Evolutionary conservation across 2,888 invertebrate genomes (phyloP), one percentile per base, ranked within the genome.

Genomic region (Lymantria dispar): DNA sequence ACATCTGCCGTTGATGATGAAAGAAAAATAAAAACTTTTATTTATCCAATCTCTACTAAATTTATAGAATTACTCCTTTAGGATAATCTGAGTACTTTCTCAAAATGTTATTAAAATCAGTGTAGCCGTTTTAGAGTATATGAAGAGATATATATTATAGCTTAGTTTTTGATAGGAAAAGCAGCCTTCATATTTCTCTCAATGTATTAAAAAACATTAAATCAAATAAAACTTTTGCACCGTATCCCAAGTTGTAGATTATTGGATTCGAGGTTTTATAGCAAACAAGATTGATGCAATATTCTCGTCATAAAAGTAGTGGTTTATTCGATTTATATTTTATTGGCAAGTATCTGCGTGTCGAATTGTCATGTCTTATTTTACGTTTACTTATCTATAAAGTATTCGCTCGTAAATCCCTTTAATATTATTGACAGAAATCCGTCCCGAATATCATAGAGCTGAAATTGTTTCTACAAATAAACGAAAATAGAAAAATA

Each of bases 401-500:
- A 56, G 62, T 68, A 74, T 74, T 70, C 62, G 68, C 53, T 76
- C 78, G 70, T 84, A 82, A 80, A 79, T 74, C 68, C 65, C 65
- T 71, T 64, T 74, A 66, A 69, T 70, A 75, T 78, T 78, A 81
- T 80, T 76, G 78, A 74, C 78, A 75, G 69, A 75, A 78, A 80
- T 79, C 74, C 76, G 69, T 72, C 72, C 76, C 70, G 52, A 66
- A 63, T 70, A 67, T 67, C 71, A 77, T 80, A 78, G 80, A 81
- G 69, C 68, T 74, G 65, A 74, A 78, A 77, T 78, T 77, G 81
- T 76, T 74, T 76, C 72, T 71, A 69, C 75, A 78, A 82, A 80
- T 82, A 80, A 78, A 78, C 73, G 74, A 75, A 79, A 80, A 82
- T 80, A 81, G 77, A 79, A 76, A 74, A 74, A 55, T 70, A 56